Base-by-base conservation (phyloP, 2,888 invertebrate species). In the Tethea ocularis region DNA sequence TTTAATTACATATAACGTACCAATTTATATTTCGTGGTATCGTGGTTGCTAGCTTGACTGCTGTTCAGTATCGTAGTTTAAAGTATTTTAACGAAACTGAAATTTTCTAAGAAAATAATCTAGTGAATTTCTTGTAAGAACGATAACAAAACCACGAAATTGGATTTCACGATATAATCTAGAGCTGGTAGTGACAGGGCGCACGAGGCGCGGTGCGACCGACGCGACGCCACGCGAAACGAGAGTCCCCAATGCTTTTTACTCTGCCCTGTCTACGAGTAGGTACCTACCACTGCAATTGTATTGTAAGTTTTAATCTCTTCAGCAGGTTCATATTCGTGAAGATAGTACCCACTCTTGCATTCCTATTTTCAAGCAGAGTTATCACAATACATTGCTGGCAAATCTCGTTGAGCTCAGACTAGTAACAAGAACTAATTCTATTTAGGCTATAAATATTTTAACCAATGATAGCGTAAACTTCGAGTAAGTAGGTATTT, bases 101-200 rank as follows among this genome's bases (percentile, higher is more conserved):
- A 72, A 71, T 69, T 76, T 84, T 82, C 76, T 75, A 84, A 81
- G 76, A 84, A 81, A 84, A 75, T 74, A 72, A 87, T 87, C 83
- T 86, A 85, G 85, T 83, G 80, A 88, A 88, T 89, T 88, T 86
- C 84, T 87, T 81, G 78, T 71, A 74, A 78, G 75, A 69, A 80
- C 88, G 91, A 92, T 91, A 91, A 89, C 88, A 87, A 89, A 91
- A 90, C 91, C 89, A 86, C 91, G 88, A 91, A 92, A 93, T 93
- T 93, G 92, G 91, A 91, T 93, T 93, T 84, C 75, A 80, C 88
- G 92, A 93, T 93, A 88, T 87, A 89, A 93, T 93, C 92, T 89
- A 74, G 76, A 78, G 78, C 83, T 88, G 87, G 78, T 78, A 77
- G 84, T 88, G 88, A 88, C 88, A 87, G 81, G 81, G 79, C 46